Percentiles rank a stretch among this genome's conserved stretches.
These are phyloP conservation scores for Hylia prasina DNA, from an alignment of 2,113 vertebrate genomes.

Conservation along the genomic window DNA sequence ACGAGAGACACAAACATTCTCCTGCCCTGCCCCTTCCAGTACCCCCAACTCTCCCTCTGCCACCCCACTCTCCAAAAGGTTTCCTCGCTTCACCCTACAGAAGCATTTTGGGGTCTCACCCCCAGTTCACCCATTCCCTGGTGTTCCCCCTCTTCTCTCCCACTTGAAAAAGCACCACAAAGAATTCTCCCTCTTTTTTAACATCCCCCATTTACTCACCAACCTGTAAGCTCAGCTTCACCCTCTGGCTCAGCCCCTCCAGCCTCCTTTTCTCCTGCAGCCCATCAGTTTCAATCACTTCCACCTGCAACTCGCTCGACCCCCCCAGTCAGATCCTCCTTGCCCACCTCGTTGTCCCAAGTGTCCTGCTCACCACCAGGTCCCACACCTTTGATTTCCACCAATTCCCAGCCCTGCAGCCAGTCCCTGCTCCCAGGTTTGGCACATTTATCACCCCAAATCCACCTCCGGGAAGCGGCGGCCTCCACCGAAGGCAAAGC, in stretches of 20 bases:
- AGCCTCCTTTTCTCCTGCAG: neutral
- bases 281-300: accelerated
- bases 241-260: accelerated
- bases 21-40: neutral
- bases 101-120: neutral
- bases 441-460: neutral
- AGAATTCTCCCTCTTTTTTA: neutral
- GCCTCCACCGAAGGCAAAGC: neutral
- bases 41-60: neutral
- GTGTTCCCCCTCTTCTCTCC: neutral
- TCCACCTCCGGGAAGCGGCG: accelerated
- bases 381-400: neutral
- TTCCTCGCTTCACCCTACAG: neutral
- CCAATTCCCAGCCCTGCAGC: neutral
- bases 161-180: accelerated
- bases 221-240: accelerated
- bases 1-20: neutral
- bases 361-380: neutral
- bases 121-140: accelerated
- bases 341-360: neutral
- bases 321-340: neutral
- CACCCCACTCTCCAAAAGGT: neutral
- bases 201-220: accelerated
- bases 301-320: neutral
- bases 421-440: neutral